phyloP scores from a whole-genome alignment of 2,797 vertebrate genomes.

The Sus cebifrons region DNA sequence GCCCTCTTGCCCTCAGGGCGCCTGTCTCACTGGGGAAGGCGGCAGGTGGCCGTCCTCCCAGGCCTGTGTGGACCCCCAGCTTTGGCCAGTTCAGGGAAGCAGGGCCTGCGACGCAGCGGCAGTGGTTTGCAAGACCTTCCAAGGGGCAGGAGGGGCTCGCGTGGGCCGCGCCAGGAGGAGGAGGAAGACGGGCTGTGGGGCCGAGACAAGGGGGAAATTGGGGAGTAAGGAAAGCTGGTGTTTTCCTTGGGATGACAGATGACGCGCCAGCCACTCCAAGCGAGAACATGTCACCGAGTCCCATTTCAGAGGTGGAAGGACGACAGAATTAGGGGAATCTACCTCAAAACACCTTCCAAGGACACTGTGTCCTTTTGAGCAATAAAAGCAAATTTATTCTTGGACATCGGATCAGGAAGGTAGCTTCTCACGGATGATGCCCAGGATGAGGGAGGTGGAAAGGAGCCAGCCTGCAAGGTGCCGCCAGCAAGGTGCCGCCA shows the following conservation, averaged over 20 bases:
- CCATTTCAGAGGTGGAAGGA: neutral
- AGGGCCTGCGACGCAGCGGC: neutral
- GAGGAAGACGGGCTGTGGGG: neutral
- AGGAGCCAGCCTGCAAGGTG: neutral
- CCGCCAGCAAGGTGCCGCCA: no score
- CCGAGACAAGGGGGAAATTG: neutral
- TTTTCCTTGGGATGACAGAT: neutral
- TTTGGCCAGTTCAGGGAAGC: neutral
- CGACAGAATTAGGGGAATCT: neutral
- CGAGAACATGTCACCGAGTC: rapidly evolving
- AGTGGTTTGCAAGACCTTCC: neutral
- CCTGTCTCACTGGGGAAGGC: neutral
- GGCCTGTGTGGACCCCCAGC: neutral
- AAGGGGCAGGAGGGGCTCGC: neutral
- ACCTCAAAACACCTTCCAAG: neutral
- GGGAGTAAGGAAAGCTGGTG: neutral
- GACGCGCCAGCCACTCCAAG: neutral
- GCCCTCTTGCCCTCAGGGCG: neutral
- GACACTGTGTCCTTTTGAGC: neutral
- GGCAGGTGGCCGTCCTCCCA: conserved; percentile 7
- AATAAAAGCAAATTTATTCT: neutral
- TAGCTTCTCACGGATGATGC: neutral
- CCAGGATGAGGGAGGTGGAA: neutral
- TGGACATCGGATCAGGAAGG: neutral
- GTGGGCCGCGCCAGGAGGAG: neutral